Base-by-base conservation (phyloP, 2,113 vertebrate genomes). In the Cygnus buccinator region DNA sequence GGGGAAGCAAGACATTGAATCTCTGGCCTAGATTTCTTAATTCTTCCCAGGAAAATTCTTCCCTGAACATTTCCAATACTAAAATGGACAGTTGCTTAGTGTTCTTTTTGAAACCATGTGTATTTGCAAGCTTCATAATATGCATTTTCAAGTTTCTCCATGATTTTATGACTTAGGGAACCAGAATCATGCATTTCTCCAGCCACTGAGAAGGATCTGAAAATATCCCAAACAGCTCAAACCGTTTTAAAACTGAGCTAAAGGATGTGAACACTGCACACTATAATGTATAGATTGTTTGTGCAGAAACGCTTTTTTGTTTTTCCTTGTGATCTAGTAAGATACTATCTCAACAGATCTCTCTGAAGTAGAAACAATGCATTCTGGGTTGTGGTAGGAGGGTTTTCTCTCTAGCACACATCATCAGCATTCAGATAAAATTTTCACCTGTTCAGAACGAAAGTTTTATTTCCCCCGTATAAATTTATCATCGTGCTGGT, bases 361-460 rank as follows among this genome's bases (percentile, higher is more conserved):
- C 87, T 55, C 82, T 76, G 82, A 39, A 90, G 84, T 48, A 61
- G 19, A 78, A n/a, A 76, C 13, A 67, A 39, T 43, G 23, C 57
- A 68, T 48, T 41, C 23, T 23, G 19, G 71, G 79, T 15, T 35
- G 77, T 39, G 16, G 39, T 17, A 76, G 57, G 52, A 93, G 72
- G 77, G 26, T 50, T 91, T 97, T 81, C 73, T 87, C 68, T 18
- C 25, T 28, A 50, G n/a, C 59, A 95, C 95, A 89, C 65, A 73
- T 87, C 92, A 93, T n/a, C 66, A 52, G 18, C 71, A 84, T 91
- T 97, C 83, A 94, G 85, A 94, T 87, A 90, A 93, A 68, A 61
- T 23, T 39, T 91, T 93, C 74, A 86, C 74, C 46, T 91, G 46
- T 96, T 97, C 70, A 68, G 26, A 92, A 96, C 59, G 90, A 93